These are phyloP conservation scores for Champsocephalus esox DNA, from an alignment of 2,797 vertebrate species.

Conservation along the genomic window DNA sequence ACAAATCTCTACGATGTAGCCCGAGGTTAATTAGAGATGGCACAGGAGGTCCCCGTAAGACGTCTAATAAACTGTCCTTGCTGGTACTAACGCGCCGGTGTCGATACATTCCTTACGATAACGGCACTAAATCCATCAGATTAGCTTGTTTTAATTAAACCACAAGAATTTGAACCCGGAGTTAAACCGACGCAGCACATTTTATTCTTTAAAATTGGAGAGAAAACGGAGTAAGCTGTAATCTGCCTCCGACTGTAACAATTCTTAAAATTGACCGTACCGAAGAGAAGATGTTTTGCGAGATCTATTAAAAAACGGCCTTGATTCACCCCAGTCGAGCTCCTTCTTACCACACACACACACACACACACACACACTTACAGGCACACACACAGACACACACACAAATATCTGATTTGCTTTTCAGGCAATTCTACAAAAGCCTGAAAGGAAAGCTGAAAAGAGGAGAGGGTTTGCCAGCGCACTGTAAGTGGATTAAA, in stretches of 20 bases:
- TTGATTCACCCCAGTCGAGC: constrained; percentile 38
- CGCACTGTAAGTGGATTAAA: constrained; percentile 70
- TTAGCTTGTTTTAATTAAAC: constrained; percentile 70
- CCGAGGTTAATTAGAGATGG: constrained; percentile 66
- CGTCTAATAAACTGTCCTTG: constrained; percentile 58
- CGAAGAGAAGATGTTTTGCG: constrained; percentile 33
- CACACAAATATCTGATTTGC: constrained; percentile 57
- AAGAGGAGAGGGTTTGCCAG: constrained; percentile 48
- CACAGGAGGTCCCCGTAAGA: constrained; percentile 53
- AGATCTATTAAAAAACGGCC: constrained; percentile 62
- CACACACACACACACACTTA: constrained; percentile 2
- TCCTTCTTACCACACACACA: not conserved
- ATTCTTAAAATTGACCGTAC: constrained; percentile 15
- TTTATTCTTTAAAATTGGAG: constrained; percentile 43
- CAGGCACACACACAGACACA: not conserved
- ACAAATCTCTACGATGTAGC: constrained; percentile 39
- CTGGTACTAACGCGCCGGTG: constrained; percentile 47
- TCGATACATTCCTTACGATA: constrained; percentile 56
- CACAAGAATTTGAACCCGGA: constrained; percentile 53
- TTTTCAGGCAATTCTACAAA: constrained; percentile 66
- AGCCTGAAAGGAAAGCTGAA: constrained; percentile 60
- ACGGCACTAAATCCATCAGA: constrained; percentile 69
- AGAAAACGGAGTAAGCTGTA: constrained; percentile 27
- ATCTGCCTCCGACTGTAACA: constrained; percentile 25
- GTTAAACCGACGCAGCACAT: constrained; percentile 63